phyloP scores from a whole-genome alignment of 2,113 vertebrate genomes.

The Notechis scutatus region DNA sequence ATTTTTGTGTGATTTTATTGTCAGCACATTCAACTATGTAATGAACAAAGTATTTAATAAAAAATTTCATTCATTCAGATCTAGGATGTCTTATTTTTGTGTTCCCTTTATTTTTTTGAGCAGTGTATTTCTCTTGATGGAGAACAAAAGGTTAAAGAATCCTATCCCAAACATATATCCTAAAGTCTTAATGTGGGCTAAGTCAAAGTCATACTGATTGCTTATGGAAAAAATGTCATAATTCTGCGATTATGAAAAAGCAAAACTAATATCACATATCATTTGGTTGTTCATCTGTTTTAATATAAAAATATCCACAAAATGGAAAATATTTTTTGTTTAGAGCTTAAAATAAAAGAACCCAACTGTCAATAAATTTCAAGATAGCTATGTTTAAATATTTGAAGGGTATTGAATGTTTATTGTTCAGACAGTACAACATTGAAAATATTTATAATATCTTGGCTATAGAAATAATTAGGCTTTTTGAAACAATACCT shows the following conservation, averaged over 20 bases:
- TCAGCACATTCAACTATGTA: no score
- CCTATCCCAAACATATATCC: neutral
- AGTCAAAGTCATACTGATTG: neutral
- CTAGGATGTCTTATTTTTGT: no score
- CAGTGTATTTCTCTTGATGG: neutral
- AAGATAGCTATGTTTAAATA: neutral
- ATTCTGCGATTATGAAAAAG: neutral
- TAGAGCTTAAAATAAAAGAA: neutral
- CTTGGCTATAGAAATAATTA: neutral
- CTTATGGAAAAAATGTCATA: neutral
- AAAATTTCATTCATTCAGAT: neutral
- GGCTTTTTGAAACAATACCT: neutral
- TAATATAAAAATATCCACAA: neutral
- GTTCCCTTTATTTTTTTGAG: no score
- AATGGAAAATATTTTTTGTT: neutral
- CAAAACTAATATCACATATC: neutral
- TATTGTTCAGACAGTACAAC: neutral
- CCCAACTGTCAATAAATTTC: neutral
- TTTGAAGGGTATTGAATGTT: neutral
- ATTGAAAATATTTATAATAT: neutral
- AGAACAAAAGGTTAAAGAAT: neutral
- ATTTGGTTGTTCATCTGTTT: neutral
- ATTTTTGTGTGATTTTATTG: no score
- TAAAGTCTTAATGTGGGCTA: neutral
- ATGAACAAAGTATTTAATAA: no score